Base-by-base conservation (phyloP, 1,140 invertebrate genomes). In the Homarus americanus region DNA sequence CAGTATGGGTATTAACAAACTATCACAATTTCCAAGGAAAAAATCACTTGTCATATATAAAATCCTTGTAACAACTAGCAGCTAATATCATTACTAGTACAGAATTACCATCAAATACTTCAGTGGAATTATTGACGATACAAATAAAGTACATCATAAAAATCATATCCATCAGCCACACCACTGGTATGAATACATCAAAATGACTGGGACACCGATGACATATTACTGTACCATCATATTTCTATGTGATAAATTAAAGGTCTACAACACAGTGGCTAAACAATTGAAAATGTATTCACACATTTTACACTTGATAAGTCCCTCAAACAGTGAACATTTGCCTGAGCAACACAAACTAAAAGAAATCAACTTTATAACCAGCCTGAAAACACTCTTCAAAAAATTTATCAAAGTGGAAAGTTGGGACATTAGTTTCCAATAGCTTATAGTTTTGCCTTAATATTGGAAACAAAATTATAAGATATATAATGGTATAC, bases 21-120 rank as follows among this genome's bases (percentile, higher is more conserved):
- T 69, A 69, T 69, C 63, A 69, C 63, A 69, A 69, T 69, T 69
- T 69, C 32, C 63, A 69, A 32, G 12, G 9, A 28, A 69, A 69
- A 69, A 32, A 32, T 69, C 5, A 5, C 63, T 69, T 28, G 32
- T 32, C 32, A 32, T 24, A 69, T 69, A 69, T 32, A 69, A 69
- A 69, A 69, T 69, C n/a, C 12, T 69, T 69, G 17, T 7, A 32
- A 7, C 44, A 7, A 49, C 44, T 49, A 15, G 17, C 24, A 58
- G n/a, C 63, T 69, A 69, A 69, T 69, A 69, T 69, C 63, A 69
- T 24, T 69, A 69, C 63, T 69, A 69, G 63, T 69, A 69, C 28
- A 24, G 3, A 69, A 69, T 32, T 69, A 32, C n/a, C 63, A 69
- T 69, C 63, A 28, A 69, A 69, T 69, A 12, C n/a, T 69, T 9